phyloP scores from a whole-genome alignment of 2,797 vertebrate species.

The Eulemur rubriventer region DNA sequence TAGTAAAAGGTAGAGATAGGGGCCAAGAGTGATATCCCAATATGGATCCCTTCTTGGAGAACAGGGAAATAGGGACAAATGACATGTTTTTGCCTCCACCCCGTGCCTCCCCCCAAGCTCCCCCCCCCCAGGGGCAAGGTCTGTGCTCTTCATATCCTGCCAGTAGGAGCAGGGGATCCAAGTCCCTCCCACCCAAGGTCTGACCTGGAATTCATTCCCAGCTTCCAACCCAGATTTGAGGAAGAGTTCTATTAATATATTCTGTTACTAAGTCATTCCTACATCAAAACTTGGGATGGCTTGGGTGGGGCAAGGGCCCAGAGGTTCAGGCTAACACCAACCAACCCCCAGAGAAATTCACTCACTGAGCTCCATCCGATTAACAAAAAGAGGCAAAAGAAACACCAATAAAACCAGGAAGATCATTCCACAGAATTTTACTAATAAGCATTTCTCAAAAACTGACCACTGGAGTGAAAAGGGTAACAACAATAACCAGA shows the following conservation, averaged over 20 bases:
- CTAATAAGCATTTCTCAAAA: background rate
- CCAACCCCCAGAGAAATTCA: background rate
- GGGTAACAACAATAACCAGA: background rate
- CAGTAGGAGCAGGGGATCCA: background rate
- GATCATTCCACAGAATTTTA: background rate
- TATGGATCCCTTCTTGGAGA: background rate
- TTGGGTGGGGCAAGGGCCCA: background rate
- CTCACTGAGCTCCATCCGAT: background rate
- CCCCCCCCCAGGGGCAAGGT: background rate
- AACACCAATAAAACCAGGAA: slow-evolving; percentile 8
- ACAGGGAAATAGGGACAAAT: background rate
- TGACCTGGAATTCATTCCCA: slow-evolving; percentile 19
- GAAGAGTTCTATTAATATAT: slow-evolving; percentile 16
- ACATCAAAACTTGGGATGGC: background rate
- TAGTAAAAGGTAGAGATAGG: background rate
- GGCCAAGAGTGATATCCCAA: background rate
- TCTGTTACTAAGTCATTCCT: background rate
- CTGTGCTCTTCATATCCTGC: background rate
- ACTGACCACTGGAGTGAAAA: background rate
- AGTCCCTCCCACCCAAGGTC: background rate
- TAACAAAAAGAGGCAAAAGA: slow-evolving; percentile 34
- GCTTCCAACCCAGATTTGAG: slow-evolving; percentile 32
- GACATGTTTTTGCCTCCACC: background rate
- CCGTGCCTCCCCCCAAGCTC: too few species aligned
- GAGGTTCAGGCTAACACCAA: background rate